Evolutionary conservation across 1,140 invertebrate genomes (phyloP).

Genomic region (Hylaeus anthracinus): DNA sequence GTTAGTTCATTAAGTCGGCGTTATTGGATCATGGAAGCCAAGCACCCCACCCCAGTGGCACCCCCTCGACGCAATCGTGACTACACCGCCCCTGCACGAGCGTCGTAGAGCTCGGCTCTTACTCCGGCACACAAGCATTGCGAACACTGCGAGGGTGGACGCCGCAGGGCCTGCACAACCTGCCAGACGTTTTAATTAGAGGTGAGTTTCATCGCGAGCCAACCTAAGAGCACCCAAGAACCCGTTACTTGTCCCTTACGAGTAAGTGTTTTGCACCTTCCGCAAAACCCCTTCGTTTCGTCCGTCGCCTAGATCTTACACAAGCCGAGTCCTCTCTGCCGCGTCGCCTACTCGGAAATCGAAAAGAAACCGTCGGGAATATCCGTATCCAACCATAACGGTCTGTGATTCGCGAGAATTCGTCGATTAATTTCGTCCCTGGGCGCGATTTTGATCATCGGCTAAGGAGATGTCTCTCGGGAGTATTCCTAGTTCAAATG

Average conservation of each 20-base stretch:
- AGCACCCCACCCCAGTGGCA: constrained; percentile 65
- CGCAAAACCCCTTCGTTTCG: constrained; percentile 35
- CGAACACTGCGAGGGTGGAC: constrained; percentile 71
- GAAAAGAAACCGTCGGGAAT: background rate
- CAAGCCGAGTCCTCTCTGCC: background rate
- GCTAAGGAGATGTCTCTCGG: too few relatives aligned
- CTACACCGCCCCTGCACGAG: constrained; percentile 36
- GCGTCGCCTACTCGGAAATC: background rate
- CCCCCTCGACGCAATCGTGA: constrained; percentile 38
- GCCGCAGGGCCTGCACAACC: constrained; percentile 73
- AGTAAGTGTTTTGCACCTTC: constrained; percentile 64
- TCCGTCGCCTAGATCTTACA: constrained; percentile 11
- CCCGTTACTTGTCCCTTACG: constrained; percentile 44
- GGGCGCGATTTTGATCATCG: too few relatives aligned
- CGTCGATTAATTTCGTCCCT: background rate
- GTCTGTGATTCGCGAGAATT: background rate
- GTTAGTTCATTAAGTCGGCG: constrained; percentile 80
- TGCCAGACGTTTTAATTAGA: constrained; percentile 80
- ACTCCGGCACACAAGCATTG: constrained; percentile 39
- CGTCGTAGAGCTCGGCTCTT: constrained; percentile 50
- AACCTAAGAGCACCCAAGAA: constrained; percentile 58
- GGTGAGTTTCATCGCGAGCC: constrained; percentile 73
- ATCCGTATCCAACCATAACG: background rate
- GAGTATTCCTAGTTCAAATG: too few relatives aligned
- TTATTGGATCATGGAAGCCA: constrained; percentile 81